Conservation (phyloP, 2,888 invertebrate genomes). For the Plutella xylostella region DNA sequence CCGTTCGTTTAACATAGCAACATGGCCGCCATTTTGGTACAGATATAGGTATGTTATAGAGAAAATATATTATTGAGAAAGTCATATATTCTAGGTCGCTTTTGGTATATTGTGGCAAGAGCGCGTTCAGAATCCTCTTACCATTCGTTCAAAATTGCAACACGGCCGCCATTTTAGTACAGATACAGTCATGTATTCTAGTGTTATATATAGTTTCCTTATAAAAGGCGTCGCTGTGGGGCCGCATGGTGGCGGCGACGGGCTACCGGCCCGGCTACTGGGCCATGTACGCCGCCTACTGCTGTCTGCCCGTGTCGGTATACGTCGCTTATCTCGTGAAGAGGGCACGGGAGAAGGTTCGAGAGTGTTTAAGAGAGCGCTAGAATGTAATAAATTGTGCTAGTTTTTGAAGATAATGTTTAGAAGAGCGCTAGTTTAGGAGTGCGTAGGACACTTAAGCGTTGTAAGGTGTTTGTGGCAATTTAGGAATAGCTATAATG, state of each 20-base stretch:
- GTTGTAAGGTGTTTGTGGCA: neutral
- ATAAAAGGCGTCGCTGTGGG: conserved; percentile 83
- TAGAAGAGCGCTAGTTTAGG: neutral
- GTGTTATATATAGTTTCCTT: too few species aligned
- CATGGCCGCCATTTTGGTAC: too few species aligned
- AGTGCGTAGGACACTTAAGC: neutral
- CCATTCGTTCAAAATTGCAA: too few species aligned
- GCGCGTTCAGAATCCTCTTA: too few species aligned
- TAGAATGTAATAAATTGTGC: neutral
- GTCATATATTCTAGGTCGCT: too few species aligned
- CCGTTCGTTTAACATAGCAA: too few species aligned
- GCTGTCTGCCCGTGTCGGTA: conserved; percentile 75
- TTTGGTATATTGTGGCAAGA: too few species aligned
- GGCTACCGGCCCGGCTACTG: conserved; percentile 86
- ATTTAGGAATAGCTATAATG: neutral
- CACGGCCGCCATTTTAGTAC: too few species aligned
- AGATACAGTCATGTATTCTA: too few species aligned
- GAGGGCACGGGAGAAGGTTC: conserved; percentile 72
- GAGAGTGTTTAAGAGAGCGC: conserved; percentile 26
- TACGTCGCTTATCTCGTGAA: conserved; percentile 78
- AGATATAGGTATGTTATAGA: too few species aligned
- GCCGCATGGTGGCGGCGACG: conserved; percentile 77
- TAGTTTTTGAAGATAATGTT: neutral
- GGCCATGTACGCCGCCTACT: conserved; percentile 83
- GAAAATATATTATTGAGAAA: too few species aligned